phyloP scores from a whole-genome alignment of 2,888 invertebrate genomes.

The Eupithecia dodoneata region DNA sequence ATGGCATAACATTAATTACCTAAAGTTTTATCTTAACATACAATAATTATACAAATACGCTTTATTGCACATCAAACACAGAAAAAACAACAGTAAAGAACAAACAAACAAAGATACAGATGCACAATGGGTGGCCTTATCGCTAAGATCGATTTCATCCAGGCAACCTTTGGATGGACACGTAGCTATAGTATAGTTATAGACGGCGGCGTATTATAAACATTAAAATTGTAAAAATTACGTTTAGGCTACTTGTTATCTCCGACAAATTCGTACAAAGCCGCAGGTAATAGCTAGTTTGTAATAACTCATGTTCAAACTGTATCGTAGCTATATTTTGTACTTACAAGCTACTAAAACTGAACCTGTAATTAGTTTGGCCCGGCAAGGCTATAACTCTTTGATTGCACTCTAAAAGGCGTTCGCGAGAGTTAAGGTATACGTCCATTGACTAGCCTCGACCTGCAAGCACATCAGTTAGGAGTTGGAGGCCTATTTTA shows the following conservation, averaged over 20 bases:
- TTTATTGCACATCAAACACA: too few relatives aligned
- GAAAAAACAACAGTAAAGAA: too few relatives aligned
- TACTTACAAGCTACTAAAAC: neutral
- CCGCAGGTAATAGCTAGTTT: neutral
- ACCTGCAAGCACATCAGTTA: neutral
- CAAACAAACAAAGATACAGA: too few relatives aligned
- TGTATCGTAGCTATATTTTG: neutral
- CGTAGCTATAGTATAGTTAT: too few relatives aligned
- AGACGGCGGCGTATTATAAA: too few relatives aligned
- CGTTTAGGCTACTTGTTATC: neutral
- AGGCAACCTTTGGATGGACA: too few relatives aligned
- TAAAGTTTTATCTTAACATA: too few relatives aligned
- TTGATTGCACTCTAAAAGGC: slow-evolving; percentile 15
- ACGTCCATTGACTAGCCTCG: neutral
- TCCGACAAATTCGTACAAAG: neutral
- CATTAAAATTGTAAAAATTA: too few relatives aligned
- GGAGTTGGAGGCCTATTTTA: neutral
- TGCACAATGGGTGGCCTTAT: too few relatives aligned
- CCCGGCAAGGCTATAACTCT: slow-evolving; percentile 7
- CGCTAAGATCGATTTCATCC: too few relatives aligned
- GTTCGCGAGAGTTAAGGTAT: slow-evolving; percentile 7
- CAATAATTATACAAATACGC: too few relatives aligned
- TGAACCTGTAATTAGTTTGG: slow-evolving; percentile 14
- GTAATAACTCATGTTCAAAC: neutral
- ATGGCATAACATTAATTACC: too few relatives aligned